Conservation (phyloP, 2,113 vertebrate genomes). For the Solenodon paradoxus region DNA sequence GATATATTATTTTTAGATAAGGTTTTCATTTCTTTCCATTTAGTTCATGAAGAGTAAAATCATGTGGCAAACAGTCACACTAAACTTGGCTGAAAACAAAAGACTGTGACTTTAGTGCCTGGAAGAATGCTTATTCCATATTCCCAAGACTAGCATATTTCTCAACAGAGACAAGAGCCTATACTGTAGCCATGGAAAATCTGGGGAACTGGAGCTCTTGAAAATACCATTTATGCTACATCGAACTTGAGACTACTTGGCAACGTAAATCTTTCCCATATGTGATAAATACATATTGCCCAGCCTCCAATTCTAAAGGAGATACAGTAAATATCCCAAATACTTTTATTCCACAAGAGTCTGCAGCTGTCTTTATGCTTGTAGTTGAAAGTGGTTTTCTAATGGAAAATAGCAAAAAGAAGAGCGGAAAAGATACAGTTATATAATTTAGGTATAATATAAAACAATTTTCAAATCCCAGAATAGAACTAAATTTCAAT, state of each 20-base stretch:
- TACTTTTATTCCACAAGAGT: slow-evolving; percentile 45
- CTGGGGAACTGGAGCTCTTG: slow-evolving; percentile 75
- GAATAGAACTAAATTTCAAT: slow-evolving; percentile 23
- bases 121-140: slow-evolving; percentile 69
- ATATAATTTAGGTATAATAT: slow-evolving; percentile 23
- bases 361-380: not conserved
- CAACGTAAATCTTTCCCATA: slow-evolving; percentile 77
- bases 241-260: slow-evolving; percentile 59
- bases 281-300: slow-evolving; percentile 52
- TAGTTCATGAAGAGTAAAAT: slow-evolving; percentile 54
- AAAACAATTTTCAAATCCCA: slow-evolving; percentile 33
- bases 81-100: slow-evolving; percentile 62
- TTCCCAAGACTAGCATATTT: slow-evolving; percentile 79
- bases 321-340: slow-evolving; percentile 41
- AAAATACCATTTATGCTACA: slow-evolving; percentile 76
- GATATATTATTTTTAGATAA: slow-evolving; percentile 44
- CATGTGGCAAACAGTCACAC: slow-evolving; percentile 55
- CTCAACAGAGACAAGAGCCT: slow-evolving; percentile 76
- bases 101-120: slow-evolving; percentile 41
- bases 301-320: slow-evolving; percentile 45
- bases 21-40: slow-evolving; percentile 53
- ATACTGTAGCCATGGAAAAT: slow-evolving; percentile 77
- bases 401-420: slow-evolving; percentile 5
- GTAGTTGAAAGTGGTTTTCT: slow-evolving; percentile 6
- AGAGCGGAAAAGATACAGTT: slow-evolving; percentile 16